These are phyloP conservation scores for Ctenopoma multispine DNA, from an alignment of 2,797 vertebrate species.

Conservation along the genomic window DNA sequence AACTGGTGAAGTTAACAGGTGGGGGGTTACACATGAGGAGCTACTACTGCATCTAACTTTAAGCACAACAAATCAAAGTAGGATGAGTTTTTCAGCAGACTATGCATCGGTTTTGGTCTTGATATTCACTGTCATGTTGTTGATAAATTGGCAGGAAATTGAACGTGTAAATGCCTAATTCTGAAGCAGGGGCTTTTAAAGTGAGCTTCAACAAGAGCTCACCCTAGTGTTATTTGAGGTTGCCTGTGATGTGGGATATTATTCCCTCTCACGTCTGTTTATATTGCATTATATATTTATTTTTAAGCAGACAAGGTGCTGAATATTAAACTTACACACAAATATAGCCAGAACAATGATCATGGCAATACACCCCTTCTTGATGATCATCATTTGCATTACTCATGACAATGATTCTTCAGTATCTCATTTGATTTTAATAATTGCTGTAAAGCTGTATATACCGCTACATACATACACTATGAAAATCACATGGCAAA, in stretches of 20 bases:
- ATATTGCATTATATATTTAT: conserved; percentile 84
- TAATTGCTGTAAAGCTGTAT: conserved; percentile 61
- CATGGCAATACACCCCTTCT: conserved; percentile 66
- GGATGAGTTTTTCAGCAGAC: conserved; percentile 67
- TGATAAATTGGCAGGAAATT: conserved; percentile 86
- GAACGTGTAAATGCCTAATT: conserved; percentile 84
- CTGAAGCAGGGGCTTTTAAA: conserved; percentile 77
- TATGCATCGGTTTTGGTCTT: conserved; percentile 59
- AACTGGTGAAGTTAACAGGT: conserved; percentile 67
- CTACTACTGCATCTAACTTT: conserved; percentile 46
- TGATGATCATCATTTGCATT: conserved; percentile 72
- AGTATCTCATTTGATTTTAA: conserved; percentile 70
- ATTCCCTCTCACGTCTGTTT: conserved; percentile 87
- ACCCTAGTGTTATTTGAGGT: conserved; percentile 78
- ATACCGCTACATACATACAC: conserved; percentile 49
- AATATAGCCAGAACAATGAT: conserved; percentile 61
- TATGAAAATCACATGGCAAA: conserved; percentile 48
- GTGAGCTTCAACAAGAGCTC: conserved; percentile 79
- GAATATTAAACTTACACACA: conserved; percentile 83
- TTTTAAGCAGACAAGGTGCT: conserved; percentile 73
- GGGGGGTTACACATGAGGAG: conserved; percentile 44
- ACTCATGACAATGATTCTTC: conserved; percentile 67
- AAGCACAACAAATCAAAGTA: conserved; percentile 66
- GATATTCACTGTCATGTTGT: conserved; percentile 80
- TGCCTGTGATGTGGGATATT: conserved; percentile 83